phyloP scores from a whole-genome alignment of 1,140 invertebrate genomes.

The Diachasmimorpha longicaudata region DNA sequence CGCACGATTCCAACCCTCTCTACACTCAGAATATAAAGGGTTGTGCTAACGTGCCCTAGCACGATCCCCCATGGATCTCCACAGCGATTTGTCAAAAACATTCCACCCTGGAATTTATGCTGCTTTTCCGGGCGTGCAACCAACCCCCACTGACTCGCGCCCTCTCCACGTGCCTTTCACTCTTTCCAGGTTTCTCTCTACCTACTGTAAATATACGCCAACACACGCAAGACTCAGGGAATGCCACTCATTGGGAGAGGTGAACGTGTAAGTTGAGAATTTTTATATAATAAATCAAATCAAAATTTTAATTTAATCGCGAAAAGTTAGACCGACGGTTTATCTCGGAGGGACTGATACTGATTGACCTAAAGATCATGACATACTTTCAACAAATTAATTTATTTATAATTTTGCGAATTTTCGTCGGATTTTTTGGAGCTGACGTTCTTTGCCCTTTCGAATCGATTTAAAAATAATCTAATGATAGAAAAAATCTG shows the following conservation, averaged over 20 bases:
- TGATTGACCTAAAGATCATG: background rate
- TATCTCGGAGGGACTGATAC: background rate
- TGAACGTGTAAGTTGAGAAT: background rate
- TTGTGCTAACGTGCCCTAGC: constrained; percentile 1
- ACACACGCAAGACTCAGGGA: background rate
- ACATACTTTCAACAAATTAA: too few species aligned
- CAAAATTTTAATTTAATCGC: background rate
- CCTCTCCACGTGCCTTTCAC: background rate
- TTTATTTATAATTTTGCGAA: too few species aligned
- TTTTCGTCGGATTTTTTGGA: too few species aligned
- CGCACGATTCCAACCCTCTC: background rate
- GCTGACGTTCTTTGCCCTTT: too few species aligned
- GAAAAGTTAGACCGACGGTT: background rate
- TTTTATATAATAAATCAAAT: background rate
- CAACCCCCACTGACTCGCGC: background rate
- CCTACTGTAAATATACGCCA: background rate
- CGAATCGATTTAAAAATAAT: too few species aligned
- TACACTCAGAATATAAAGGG: constrained; percentile 6
- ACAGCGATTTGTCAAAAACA: constrained; percentile 36
- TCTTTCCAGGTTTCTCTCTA: background rate
- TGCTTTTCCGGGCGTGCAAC: constrained; percentile 20
- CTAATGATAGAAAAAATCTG: too few species aligned
- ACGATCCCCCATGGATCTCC: constrained; percentile 19
- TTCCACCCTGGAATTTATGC: constrained; percentile 25
- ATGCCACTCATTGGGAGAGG: background rate